Base-by-base conservation (phyloP, 1,140 invertebrate genomes). In the Cyphomyrmex costatus region DNA sequence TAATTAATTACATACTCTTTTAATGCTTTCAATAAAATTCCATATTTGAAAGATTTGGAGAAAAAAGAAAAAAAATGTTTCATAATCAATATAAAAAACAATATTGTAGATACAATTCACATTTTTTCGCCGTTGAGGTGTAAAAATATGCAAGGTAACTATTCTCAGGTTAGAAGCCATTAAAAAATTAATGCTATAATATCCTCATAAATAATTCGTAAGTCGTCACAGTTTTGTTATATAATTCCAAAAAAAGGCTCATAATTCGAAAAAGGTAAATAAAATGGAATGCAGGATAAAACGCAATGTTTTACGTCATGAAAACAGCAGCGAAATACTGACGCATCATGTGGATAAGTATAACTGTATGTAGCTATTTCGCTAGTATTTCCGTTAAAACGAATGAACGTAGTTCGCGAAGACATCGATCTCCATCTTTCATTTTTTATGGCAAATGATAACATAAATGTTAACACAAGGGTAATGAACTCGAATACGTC, bases 371-470 rank as follows among this genome's bases (percentile, higher is more conserved):
- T 46, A 19, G 68, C 27, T 58, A n/a, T 73, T 30, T 30, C 5
- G 66, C 19, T 19, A 42, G 36, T 73, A 49, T n/a, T n/a, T 19
- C 27, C 16, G 33, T 30, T 7, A 30, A 46, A 14, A 68, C 33
- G 21, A 56, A 16, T 49, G 36, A 42, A n/a, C 65, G 51, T 16
- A 60, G n/a, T 24, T 58, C 33, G 24, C 33, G 33, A 21, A 8
- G 33, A 30, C 66, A 82, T 83, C 79, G 79, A 83, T 83, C 36
- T 21, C 30, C 19, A 68, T 49, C 53, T 33, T 83, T 46, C 27
- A 83, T 83, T 83, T 83, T 83, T 83, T 36, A 83, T 61, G 27
- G 6, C 27, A 21, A 74, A 83, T 51, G 79, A 74, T 83, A 83
- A 73, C 68, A 56, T 24, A 60, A 36, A 83, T 66, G 79, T 83